Evolutionary conservation across 2,888 invertebrate genomes (phyloP), one percentile per base, ranked within the genome.

Genomic region (Oeneis ivallda): DNA sequence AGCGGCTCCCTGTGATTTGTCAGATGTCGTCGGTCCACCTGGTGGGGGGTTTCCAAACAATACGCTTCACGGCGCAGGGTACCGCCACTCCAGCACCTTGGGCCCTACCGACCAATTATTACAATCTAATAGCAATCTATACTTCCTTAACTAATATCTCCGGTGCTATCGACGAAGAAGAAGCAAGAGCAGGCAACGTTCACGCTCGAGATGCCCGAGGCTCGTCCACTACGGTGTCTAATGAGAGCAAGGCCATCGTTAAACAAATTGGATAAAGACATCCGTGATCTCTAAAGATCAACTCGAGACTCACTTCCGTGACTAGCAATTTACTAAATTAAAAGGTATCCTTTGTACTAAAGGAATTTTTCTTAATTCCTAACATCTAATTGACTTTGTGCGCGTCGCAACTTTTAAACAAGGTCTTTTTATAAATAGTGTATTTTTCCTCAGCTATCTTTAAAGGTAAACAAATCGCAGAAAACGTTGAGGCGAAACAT

Each of bases 251-350:
- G 83, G 84, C 81, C 87, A 81, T 91, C 91, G 88, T 92, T 92
- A 92, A 92, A 91, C 89, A 91, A 91, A 92, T 92, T 91, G 91
- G 89, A 91, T 91, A 91, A 91, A 91, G 90, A 91, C 90, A 86
- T 87, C 84, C 89, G 86, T 89, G 91, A 91, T 90, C 89, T 91
- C 86, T 91, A 84, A 45, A 47, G 89, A 89, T 86, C 87, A 84
- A 85, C 88, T 90, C 84, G 81, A 89, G 85, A 83, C 84, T 84
- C 89, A 89, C 82, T 83, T 84, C 83, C 82, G 87, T 87, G 87
- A 89, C 87, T 89, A 82, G 85, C 89, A 89, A 92, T 91, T 91
- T 90, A 89, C 86, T 87, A 88, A 91, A 92, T 90, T 90, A 90
- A 90, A 90, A 91, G 89, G 90, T 85, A 26, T 19, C 87, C 85